A percentile compares a stretch with the other conserved stretches of the same genome.
Conservation (phyloP, 2,888 invertebrate species). For the Lasius fuliginosus region DNA sequence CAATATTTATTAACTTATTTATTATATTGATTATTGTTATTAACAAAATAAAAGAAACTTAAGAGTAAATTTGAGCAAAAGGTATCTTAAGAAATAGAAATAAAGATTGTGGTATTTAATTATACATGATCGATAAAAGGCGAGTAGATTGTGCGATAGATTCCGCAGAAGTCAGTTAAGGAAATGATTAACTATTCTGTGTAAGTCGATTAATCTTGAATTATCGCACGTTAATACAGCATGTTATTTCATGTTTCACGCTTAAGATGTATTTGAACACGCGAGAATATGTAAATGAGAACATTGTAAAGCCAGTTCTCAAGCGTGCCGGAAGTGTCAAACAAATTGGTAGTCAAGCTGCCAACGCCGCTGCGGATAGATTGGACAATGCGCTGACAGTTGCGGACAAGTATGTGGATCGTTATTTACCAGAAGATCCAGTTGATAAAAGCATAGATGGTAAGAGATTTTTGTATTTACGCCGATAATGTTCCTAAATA, state of each 20-base stretch:
- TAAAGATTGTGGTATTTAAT: not conserved
- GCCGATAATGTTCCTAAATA: not conserved
- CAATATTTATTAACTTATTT: not conserved
- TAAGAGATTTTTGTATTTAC: slow-evolving; percentile 78
- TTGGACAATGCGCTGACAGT: slow-evolving; percentile 92
- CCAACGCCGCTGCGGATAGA: slow-evolving; percentile 91
- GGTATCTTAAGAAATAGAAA: not conserved
- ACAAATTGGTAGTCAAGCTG: slow-evolving; percentile 92
- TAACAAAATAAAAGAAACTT: not conserved
- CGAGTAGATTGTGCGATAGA: not conserved
- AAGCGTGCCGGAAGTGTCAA: slow-evolving; percentile 94
- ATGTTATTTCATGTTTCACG: not conserved
- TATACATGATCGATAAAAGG: not conserved
- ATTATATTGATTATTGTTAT: not conserved
- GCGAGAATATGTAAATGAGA: slow-evolving; percentile 91
- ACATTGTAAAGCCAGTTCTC: slow-evolving; percentile 90
- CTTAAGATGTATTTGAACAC: slow-evolving; percentile 93
- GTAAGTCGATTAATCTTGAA: slow-evolving; percentile 15
- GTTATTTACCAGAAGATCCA: slow-evolving; percentile 91
- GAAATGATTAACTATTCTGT: not conserved
- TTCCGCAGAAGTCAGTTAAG: not conserved
- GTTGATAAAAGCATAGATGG: slow-evolving; percentile 90
- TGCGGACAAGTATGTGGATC: slow-evolving; percentile 94
- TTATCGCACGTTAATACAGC: not conserved
- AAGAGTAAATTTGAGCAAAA: not conserved